These are phyloP conservation scores for Calephelis virginiensis DNA, from an alignment of 1,140 invertebrate species.

Conservation along the genomic window DNA sequence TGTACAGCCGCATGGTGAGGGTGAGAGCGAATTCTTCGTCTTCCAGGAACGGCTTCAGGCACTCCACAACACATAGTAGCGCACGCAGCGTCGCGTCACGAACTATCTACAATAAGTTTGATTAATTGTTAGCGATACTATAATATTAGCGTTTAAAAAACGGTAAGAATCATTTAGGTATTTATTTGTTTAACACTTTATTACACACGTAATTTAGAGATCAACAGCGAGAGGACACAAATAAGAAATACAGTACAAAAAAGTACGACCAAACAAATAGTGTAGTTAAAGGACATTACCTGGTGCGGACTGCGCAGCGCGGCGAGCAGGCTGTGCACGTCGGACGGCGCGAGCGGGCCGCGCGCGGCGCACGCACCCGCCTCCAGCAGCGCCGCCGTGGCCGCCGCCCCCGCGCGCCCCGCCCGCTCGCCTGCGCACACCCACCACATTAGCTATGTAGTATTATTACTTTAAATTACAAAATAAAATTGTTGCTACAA, in stretches of 20 bases:
- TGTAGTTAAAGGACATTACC: slow-evolving; percentile 29
- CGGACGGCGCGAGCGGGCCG: slow-evolving; percentile 80
- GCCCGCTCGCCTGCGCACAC: slow-evolving; percentile 77
- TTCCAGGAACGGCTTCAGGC: slow-evolving; percentile 82
- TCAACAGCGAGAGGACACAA: no score
- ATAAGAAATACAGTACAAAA: no score
- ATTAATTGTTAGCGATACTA: no score
- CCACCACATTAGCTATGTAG: background rate
- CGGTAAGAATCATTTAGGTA: no score
- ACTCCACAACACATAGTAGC: slow-evolving; percentile 81
- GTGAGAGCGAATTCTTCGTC: slow-evolving; percentile 80
- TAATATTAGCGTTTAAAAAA: no score
- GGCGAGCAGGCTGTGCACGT: slow-evolving; percentile 87
- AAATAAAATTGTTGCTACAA: no score
- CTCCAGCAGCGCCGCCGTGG: slow-evolving; percentile 87
- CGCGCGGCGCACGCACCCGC: slow-evolving; percentile 86
- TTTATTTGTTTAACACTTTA: no score
- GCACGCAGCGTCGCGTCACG: slow-evolving; percentile 89
- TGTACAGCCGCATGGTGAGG: slow-evolving; percentile 86
- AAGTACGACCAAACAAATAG: no score
- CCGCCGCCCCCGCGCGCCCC: slow-evolving; percentile 86
- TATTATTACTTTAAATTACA: no score
- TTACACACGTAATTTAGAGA: no score
- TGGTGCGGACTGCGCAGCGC: slow-evolving; percentile 85
- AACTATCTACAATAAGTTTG: slow-evolving; percentile 76